Base-by-base conservation (phyloP, 23 tunicate species). In the Halocynthia aurantium region DNA sequence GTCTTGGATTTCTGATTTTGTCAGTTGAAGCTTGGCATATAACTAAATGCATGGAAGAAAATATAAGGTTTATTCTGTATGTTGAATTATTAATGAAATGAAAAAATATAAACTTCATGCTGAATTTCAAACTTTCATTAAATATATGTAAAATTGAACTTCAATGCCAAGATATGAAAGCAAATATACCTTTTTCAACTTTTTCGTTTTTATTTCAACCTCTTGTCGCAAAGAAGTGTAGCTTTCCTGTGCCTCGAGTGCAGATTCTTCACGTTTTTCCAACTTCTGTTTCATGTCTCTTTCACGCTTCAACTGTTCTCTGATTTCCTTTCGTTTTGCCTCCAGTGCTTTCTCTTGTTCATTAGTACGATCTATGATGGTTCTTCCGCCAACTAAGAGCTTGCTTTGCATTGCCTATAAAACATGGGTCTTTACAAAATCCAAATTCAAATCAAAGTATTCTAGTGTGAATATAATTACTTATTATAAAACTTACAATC, bases 331-430 rank as follows among this genome's bases (percentile, higher is more conserved):
- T 67, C 91, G 57, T 70, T 89, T 72, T 62, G 76, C 88, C 57
- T 94, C 99, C 55, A 94, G 83, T 53, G 94, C 95, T n/a, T 80
- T 77, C 66, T 94, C 91, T 73, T 94, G 99, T 71, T 94, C 84
- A 49, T 82, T 88, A 7, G 99, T 94, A 72, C 82, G 95, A 68
- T 94, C 99, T 15, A 82, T 55, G 44, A 94, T 94, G 17, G 99
- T 94, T 63, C 81, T 63, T 53, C 99, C 99, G 18, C 99, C 99
- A 57, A 84, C 94, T 13, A 94, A 71, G 53, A 94, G 85, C 67
- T 94, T 94, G 81, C 94, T 88, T 79, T 94, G 86, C 99, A 94
- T 94, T 55, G 95, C 94, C 95, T 94, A 70, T 10, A 82, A 0
- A 7, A 22, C 63, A 31, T 31, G 44, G 44, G 44, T 31, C 4